These are phyloP conservation scores for Chloroceryle amazona DNA, from an alignment of 2,797 vertebrate genomes.

Conservation along the genomic window DNA sequence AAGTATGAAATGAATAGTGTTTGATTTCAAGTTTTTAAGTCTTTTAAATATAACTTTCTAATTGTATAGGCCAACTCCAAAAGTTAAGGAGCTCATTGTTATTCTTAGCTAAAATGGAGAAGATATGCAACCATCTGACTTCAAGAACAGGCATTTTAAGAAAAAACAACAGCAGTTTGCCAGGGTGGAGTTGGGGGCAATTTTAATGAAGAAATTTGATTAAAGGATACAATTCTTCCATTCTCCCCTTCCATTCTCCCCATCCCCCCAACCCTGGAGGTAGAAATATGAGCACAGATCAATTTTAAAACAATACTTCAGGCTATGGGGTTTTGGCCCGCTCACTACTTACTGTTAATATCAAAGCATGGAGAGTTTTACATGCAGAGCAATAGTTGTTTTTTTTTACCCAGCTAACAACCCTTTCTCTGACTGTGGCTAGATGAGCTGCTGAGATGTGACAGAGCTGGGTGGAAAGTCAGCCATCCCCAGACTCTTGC, in stretches of 20 bases:
- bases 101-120: neutral
- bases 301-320: slow-evolving; percentile 55
- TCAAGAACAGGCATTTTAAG: neutral
- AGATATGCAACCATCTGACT: neutral
- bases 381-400: neutral
- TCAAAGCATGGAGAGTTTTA: slow-evolving; percentile 53
- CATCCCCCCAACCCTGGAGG: neutral
- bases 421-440: neutral
- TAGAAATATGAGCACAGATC: slow-evolving; percentile 29
- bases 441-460: neutral
- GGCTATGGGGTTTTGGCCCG: slow-evolving; percentile 1
- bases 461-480: neutral
- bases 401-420: slow-evolving; percentile 2
- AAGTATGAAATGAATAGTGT: neutral
- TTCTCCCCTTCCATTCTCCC: neutral
- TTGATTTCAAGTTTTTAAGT: neutral
- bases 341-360: slow-evolving; percentile 37
- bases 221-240: slow-evolving; percentile 7
- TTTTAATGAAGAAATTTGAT: slow-evolving; percentile 36
- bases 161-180: neutral
- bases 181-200: neutral
- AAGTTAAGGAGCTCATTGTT: slow-evolving; percentile 17
- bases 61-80: neutral
- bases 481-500: neutral
- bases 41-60: neutral